These are phyloP conservation scores for Drosophila birchii DNA, from an alignment of 2,888 invertebrate species.

Conservation along the genomic window DNA sequence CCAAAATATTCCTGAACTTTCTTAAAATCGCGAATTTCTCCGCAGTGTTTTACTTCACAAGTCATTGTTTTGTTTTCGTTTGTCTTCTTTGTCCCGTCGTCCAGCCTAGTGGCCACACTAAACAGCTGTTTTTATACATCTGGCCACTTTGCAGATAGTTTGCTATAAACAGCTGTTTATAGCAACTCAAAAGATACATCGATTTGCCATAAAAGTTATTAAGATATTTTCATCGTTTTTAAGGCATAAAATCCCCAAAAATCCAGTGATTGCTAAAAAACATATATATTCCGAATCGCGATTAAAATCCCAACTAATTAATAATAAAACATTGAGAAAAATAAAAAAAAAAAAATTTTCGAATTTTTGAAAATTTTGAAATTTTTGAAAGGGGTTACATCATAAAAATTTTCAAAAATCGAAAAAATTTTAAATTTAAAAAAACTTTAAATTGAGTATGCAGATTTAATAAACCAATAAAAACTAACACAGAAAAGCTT, in stretches of 20 bases:
- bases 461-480: background rate
- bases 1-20: conserved; percentile 87
- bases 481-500: background rate
- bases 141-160: background rate
- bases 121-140: background rate
- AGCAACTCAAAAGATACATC: background rate
- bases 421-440: background rate
- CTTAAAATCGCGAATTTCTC: conserved; percentile 87
- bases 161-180: background rate
- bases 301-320: background rate
- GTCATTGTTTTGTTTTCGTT: conserved; percentile 78
- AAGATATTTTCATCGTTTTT: too few relatives aligned
- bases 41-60: conserved; percentile 88
- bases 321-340: too few relatives aligned
- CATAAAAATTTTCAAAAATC: background rate
- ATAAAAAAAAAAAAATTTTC: too few relatives aligned
- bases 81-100: background rate
- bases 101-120: background rate
- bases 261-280: too few relatives aligned
- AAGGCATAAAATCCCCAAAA: too few relatives aligned
- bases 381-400: background rate
- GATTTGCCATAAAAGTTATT: too few relatives aligned
- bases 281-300: background rate
- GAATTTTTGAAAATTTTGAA: background rate
- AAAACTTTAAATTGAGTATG: background rate